phyloP scores from a whole-genome alignment of 2,888 invertebrate genomes.

The Drosophila rellima region DNA sequence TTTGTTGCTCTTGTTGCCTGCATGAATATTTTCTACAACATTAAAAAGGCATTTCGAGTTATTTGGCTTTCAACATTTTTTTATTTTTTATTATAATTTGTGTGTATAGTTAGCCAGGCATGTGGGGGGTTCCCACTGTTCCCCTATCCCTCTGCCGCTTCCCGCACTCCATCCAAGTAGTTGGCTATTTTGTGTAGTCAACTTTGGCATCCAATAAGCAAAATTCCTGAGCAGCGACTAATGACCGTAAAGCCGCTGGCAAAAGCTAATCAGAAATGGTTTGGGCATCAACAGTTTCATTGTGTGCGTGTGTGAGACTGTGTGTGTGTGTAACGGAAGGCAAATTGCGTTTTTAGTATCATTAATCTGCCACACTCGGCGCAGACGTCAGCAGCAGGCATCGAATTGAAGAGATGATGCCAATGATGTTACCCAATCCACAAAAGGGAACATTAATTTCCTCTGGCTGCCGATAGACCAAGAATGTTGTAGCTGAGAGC shows the following conservation, averaged over 20 bases:
- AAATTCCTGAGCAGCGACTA: conserved; percentile 74
- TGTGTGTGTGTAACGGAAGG: conserved; percentile 33
- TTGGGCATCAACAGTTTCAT: conserved; percentile 33
- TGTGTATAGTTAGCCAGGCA: conserved; percentile 55
- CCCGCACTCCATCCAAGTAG: conserved; percentile 33
- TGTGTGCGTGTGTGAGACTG: conserved; percentile 21
- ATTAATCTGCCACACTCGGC: conserved; percentile 75
- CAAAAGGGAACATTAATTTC: conserved; percentile 84
- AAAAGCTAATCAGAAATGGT: conserved; percentile 69
- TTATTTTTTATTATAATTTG: conserved; percentile 63
- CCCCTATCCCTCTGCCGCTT: neutral
- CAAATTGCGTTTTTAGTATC: conserved; percentile 73
- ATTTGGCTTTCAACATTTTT: conserved; percentile 57
- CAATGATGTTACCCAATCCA: conserved; percentile 37
- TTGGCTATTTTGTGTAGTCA: conserved; percentile 63
- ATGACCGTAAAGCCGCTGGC: conserved; percentile 72
- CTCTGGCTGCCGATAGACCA: conserved; percentile 65
- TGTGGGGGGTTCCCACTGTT: conserved; percentile 11
- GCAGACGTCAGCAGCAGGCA: conserved; percentile 70
- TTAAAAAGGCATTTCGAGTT: conserved; percentile 78
- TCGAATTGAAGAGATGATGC: conserved; percentile 33
- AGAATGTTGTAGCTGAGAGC: neutral
- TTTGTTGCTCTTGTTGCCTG: conserved; percentile 31
- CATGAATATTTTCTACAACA: conserved; percentile 73
- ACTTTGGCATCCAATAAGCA: conserved; percentile 72